Percentiles rank a stretch among this genome's conserved stretches.
Evolutionary conservation across 1,140 invertebrate species (phyloP).

Genomic region (Bombus superbus): DNA sequence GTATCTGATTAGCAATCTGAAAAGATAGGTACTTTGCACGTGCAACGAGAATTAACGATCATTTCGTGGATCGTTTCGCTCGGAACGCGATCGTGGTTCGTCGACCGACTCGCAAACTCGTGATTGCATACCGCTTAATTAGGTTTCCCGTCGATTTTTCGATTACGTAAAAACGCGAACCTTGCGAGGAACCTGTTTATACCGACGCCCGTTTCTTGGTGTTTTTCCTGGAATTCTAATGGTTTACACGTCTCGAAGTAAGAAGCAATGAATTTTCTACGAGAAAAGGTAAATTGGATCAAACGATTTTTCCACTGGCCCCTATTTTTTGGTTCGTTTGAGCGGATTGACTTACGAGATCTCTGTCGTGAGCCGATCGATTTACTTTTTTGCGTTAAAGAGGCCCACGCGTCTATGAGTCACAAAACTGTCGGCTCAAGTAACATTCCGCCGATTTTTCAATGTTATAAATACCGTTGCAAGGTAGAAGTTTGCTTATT

Average conservation of each 20-base stretch:
- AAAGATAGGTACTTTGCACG: background rate
- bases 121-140: conserved; percentile 42
- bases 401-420: background rate
- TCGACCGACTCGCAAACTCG: background rate
- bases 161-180: background rate
- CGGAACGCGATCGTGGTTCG: background rate
- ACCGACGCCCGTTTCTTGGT: background rate
- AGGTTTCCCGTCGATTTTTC: conserved; percentile 22
- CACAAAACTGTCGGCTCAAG: background rate
- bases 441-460: too few species aligned
- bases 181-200: background rate
- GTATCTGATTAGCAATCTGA: background rate
- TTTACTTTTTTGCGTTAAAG: background rate
- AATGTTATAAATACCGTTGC: too few species aligned
- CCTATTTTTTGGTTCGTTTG: background rate
- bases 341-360: background rate
- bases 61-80: background rate
- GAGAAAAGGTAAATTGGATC: background rate
- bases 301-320: background rate
- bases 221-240: conserved; percentile 4
- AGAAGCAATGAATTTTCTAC: background rate
- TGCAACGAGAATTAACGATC: conserved; percentile 15
- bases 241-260: background rate
- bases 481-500: too few species aligned
- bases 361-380: background rate